Percentiles rank a stretch among this genome's conserved stretches.
Evolutionary conservation across 2,797 vertebrate genomes (phyloP).

Genomic region (Etheostoma nigrum): DNA sequence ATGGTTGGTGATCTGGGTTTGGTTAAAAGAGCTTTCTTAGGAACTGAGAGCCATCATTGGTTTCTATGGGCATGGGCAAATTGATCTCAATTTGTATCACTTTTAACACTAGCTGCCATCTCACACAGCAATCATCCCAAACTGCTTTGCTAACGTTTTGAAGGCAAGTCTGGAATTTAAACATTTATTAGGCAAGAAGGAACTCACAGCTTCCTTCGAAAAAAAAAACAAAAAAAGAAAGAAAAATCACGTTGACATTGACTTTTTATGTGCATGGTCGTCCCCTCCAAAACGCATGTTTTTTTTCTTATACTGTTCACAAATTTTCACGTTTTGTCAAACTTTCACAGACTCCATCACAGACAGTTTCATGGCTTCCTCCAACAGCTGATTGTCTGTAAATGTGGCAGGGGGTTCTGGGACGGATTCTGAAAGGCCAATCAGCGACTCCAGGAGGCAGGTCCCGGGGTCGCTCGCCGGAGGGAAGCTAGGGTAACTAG

Average conservation of each 20-base stretch:
- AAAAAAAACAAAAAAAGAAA: conserved; percentile 1
- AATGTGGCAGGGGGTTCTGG: conserved; percentile 90
- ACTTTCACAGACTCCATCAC: conserved; percentile 94
- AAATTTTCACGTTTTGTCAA: conserved; percentile 74
- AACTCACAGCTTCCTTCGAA: conserved; percentile 82
- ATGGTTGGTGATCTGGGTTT: conserved; percentile 71
- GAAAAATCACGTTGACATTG: conserved; percentile 53
- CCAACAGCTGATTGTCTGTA: conserved; percentile 94
- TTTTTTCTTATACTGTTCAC: conserved; percentile 62
- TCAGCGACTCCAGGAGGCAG: conserved; percentile 94
- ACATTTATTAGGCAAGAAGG: conserved; percentile 77
- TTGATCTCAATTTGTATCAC: conserved; percentile 53
- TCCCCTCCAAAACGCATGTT: conserved; percentile 40
- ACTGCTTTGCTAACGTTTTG: conserved; percentile 83
- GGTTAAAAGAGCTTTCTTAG: conserved; percentile 78
- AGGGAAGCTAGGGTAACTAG: conserved; percentile 87
- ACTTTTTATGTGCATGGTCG: conserved; percentile 80
- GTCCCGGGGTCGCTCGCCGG: conserved; percentile 87
- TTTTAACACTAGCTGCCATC: conserved; percentile 84
- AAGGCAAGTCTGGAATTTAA: conserved; percentile 83
- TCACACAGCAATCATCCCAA: conserved; percentile 78
- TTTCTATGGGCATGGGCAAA: conserved; percentile 68
- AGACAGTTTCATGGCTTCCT: conserved; percentile 93
- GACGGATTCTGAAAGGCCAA: conserved; percentile 92
- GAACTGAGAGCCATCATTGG: conserved; percentile 79